phyloP scores from a whole-genome alignment of 2,888 invertebrate species.

The Tetropium fuscum region DNA sequence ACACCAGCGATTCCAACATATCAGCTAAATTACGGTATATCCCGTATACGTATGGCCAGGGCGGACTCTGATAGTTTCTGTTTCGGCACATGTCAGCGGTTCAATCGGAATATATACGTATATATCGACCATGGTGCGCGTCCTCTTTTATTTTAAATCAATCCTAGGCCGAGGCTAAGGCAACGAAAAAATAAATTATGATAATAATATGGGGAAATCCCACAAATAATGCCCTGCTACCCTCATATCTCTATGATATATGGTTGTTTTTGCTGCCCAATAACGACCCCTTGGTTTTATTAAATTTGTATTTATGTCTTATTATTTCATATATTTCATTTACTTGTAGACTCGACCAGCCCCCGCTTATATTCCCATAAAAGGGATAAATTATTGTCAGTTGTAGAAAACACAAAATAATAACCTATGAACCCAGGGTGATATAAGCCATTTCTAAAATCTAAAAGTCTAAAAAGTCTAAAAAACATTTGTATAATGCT shows the following conservation, averaged over 20 bases:
- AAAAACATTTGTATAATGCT: no score
- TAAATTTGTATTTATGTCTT: conserved; percentile 26
- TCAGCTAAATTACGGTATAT: conserved; percentile 8
- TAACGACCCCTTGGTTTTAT: conserved; percentile 15
- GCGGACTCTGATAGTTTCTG: not conserved
- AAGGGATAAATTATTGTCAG: no score
- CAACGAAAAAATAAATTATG: conserved; percentile 37
- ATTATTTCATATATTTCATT: conserved; percentile 22
- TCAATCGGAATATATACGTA: conserved; percentile 7
- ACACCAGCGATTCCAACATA: conserved; percentile 1
- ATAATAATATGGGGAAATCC: conserved; percentile 28
- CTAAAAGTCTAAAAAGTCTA: no score
- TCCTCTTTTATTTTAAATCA: conserved; percentile 7
- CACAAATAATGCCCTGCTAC: conserved; percentile 28
- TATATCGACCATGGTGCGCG: not conserved
- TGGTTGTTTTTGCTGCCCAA: conserved; percentile 1
- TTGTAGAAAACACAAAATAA: no score
- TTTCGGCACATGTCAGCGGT: not conserved
- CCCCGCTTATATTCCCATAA: no score
- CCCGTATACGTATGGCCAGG: no score
- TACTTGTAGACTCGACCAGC: conserved; percentile 1
- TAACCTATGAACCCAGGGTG: no score
- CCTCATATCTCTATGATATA: conserved; percentile 23
- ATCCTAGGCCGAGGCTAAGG: not conserved
- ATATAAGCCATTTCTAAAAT: no score